phyloP scores from a whole-genome alignment of 2,888 invertebrate genomes.

The Harpalus rufipes region DNA sequence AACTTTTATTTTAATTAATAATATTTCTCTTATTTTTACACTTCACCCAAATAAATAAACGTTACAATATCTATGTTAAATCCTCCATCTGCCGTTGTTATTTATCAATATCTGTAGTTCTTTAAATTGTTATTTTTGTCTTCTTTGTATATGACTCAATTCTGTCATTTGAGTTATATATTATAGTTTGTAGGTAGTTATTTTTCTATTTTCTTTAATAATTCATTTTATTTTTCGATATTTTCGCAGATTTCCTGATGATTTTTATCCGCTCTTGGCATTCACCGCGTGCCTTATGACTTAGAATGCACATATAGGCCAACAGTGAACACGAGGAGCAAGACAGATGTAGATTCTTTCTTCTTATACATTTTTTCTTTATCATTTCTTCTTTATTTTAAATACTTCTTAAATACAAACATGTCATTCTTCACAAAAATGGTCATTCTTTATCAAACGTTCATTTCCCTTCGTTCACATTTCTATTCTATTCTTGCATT shows the following conservation, averaged over 20 bases:
- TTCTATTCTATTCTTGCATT: neutral
- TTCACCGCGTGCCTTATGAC: constrained; percentile 99
- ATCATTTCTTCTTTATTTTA: too few species aligned
- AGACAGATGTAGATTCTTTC: constrained; percentile 77
- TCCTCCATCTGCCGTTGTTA: too few species aligned
- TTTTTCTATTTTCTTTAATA: neutral
- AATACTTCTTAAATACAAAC: neutral
- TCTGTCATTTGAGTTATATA: too few species aligned
- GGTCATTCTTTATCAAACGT: neutral
- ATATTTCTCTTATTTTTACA: too few species aligned
- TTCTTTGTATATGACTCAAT: too few species aligned
- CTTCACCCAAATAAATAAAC: too few species aligned
- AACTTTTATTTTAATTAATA: too few species aligned
- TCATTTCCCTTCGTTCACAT: neutral
- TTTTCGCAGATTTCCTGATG: constrained; percentile 73
- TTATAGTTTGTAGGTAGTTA: too few species aligned
- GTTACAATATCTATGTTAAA: too few species aligned
- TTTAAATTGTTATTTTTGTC: too few species aligned
- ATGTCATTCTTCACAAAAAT: neutral
- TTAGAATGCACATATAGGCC: constrained; percentile 90
- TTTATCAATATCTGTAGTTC: too few species aligned
- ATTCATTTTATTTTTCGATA: neutral
- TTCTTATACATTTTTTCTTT: neutral
- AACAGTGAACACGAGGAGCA: constrained; percentile 97
- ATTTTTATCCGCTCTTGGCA: constrained; percentile 95